Evolutionary conservation across 2,888 invertebrate genomes (phyloP), one percentile per base, ranked within the genome.

Genomic region (Dromius quadrimaculatus): DNA sequence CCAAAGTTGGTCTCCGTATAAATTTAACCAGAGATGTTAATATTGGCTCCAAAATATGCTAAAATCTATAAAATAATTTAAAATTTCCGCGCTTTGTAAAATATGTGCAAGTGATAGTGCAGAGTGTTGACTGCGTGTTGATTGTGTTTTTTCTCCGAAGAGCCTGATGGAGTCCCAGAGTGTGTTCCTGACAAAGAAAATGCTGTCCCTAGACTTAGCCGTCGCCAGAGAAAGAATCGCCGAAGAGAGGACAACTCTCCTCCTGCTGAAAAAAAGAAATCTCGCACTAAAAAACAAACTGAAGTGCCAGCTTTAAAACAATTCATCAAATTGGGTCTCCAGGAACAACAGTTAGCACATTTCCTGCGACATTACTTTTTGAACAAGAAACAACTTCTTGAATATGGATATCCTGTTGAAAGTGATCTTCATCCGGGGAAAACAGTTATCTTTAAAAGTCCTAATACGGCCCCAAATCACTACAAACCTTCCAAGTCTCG

Each of bases 341-440:
- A 80, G 3, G 87, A 90, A 76, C 82, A 81, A 15, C 85, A 87
- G 73, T 79, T 92, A 75, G 85, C 83, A 45, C 81, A 83, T 57
- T 84, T 87, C 43, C 81, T 93, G 54, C 85, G 85, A 1, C 85
- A 86, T 68, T 90, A 91, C 80, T 78, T 89, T 15, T 84, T 93
- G 57, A 85, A 86, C 19, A 84, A 84, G 4, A 86, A 88, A 74
- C 85, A 89, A 71, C 83, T 92, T 81, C 84, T 88, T 74, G 85
- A 86, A 8, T 84, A 90, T 73, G 93, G 93, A 1, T 93, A 89
- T 77, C 93, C 94, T 0, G 83, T 91, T 4, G 89, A 90, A 76
- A 87, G 88, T 73, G 85, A 85, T 57, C 80, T 85, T 6, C 84
- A 86, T 74, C 88, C 88, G 1, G 87, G 87, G 36, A 85, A 86